phyloP scores from a whole-genome alignment of 2,113 vertebrate genomes.

The Odobenus rosmarus region DNA sequence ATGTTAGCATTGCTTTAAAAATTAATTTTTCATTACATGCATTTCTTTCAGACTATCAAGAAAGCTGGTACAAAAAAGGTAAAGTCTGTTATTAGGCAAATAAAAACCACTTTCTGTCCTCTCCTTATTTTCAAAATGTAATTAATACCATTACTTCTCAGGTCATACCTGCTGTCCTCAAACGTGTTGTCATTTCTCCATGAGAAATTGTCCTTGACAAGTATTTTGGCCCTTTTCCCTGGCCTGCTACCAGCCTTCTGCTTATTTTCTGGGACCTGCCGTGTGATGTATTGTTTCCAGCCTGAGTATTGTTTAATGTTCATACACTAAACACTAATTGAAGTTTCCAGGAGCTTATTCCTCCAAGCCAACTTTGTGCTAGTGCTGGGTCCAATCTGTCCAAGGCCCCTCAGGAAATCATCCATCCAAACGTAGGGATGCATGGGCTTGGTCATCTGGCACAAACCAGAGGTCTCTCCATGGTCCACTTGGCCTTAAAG shows the following conservation, averaged over 20 bases:
- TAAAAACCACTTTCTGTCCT: background rate
- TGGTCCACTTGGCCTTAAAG: background rate
- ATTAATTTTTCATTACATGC: background rate
- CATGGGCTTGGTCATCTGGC: background rate
- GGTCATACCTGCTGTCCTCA: slow-evolving; percentile 69
- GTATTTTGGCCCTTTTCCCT: slow-evolving; percentile 66
- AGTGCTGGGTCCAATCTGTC: slow-evolving; percentile 17
- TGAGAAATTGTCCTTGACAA: slow-evolving; percentile 50
- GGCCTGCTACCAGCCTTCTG: slow-evolving; percentile 54
- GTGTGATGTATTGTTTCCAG: slow-evolving; percentile 70
- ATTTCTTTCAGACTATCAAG: background rate
- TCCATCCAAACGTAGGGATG: slow-evolving; percentile 12
- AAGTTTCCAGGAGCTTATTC: slow-evolving; percentile 45
- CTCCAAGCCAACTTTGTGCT: background rate
- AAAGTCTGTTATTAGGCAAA: background rate
- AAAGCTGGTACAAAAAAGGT: background rate
- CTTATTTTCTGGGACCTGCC: slow-evolving; percentile 48
- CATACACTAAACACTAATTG: slow-evolving; percentile 49
- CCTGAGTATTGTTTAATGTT: slow-evolving; percentile 68
- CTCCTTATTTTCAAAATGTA: slow-evolving; percentile 41
- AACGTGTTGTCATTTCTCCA: slow-evolving; percentile 49
- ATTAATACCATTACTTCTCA: slow-evolving; percentile 67
- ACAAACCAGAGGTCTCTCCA: background rate
- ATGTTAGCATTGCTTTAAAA: background rate
- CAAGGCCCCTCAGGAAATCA: background rate